Base-by-base conservation (phyloP, 1,140 invertebrate species). In the Trypoxylus dichotomus region DNA sequence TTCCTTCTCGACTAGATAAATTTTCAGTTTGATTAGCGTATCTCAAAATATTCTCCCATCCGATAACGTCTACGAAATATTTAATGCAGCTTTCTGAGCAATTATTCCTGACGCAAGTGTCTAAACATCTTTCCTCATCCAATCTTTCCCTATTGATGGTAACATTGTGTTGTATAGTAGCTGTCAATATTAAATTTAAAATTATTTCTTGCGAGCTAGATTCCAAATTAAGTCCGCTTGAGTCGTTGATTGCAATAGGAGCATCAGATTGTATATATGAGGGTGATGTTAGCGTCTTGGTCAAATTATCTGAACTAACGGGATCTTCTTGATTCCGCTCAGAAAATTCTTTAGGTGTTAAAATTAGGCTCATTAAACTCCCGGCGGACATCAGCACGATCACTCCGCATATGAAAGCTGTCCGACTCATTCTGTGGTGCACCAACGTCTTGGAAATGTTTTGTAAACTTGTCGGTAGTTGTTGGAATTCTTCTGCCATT, bases 401-500 rank as follows among this genome's bases (percentile, higher is more conserved):
- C 10, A 95, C 90, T n/a, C 89, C 88, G 82, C 94, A 95, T 77
- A 96, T 95, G 83, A 95, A 94, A 19, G 92, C 85, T 1, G 94
- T 95, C 47, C 94, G 87, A 15, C 91, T 88, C 60, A 89, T 87
- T 10, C 93, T 89, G 75, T 93, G 91, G 79, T 92, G 91, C 0
- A 93, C 92, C 74, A 97, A 85, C 75, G 91, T 90, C 0, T 91
- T 92, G 0, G 94, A 95, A 19, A 93, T 90, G n/a, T 89, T 88
- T 72, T 92, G 91, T 1, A 96, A 85, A 58, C 86, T 88, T 19
- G 87, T 86, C 1, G 93, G 91, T 1, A 93, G 83, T 29, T 90
- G 89, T 63, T 91, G 88, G 85, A 95, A 95, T 85, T 96, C 94
- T 83, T 96, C 95, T 1, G 94, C 93, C 94, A 97, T 95, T 10